phyloP scores from a whole-genome alignment of 1,140 invertebrate genomes.

The Zaprionus davidi region DNA sequence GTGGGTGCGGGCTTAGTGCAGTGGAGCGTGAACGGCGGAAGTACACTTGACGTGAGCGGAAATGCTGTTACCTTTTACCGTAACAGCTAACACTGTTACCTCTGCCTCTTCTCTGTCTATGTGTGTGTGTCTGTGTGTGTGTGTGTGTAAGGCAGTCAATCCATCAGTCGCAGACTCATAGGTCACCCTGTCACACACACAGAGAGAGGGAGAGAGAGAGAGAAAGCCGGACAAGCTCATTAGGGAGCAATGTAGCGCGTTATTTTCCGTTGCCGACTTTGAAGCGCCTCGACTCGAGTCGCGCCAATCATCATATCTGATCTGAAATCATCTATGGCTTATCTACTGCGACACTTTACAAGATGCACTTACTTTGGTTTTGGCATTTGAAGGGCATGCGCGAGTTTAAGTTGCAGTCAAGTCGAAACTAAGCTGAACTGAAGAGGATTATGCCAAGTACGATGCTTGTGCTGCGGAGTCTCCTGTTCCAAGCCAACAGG shows the following conservation, averaged over 20 bases:
- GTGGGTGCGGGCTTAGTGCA: slow-evolving; percentile 8
- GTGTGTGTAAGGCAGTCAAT: background rate
- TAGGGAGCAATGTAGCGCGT: slow-evolving; percentile 21
- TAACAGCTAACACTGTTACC: slow-evolving; percentile 12
- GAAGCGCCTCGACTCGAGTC: slow-evolving; percentile 18
- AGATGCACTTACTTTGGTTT: background rate
- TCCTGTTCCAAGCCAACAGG: no score
- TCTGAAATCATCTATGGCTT: background rate
- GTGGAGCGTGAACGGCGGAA: slow-evolving; percentile 38
- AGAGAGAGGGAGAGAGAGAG: background rate
- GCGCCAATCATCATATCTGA: slow-evolving; percentile 2
- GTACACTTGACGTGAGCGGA: slow-evolving; percentile 41
- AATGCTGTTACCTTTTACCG: slow-evolving; percentile 36
- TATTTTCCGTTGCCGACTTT: slow-evolving; percentile 56
- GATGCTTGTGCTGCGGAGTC: no score
- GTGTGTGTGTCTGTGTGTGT: background rate
- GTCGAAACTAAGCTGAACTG: no score
- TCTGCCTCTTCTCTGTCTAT: slow-evolving; percentile 1
- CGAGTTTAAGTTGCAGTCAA: no score
- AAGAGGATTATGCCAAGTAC: no score
- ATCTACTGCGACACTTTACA: background rate
- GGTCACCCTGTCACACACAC: background rate
- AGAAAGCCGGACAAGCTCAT: slow-evolving; percentile 11
- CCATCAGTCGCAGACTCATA: slow-evolving; percentile 7
- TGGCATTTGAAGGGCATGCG: no score